phyloP scores from a whole-genome alignment of 2,797 vertebrate genomes.

The Gambusia yucatana region DNA sequence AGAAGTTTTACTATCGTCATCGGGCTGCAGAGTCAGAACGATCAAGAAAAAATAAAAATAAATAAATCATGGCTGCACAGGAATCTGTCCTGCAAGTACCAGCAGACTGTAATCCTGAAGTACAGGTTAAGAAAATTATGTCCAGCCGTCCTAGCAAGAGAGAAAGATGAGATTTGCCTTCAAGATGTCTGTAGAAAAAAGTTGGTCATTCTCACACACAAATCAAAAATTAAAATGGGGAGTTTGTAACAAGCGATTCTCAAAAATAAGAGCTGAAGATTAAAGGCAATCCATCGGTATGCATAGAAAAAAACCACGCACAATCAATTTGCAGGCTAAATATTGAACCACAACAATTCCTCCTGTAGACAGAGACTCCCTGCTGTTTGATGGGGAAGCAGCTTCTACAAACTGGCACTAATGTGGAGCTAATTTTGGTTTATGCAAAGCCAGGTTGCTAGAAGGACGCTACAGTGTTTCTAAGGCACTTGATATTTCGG shows the following conservation, averaged over 20 bases:
- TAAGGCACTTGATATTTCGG: conserved; percentile 53
- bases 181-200: neutral
- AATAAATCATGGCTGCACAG: neutral
- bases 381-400: conserved; percentile 51
- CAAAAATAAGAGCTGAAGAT: neutral
- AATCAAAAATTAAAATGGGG: neutral
- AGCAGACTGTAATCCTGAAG: neutral
- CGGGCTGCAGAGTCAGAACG: neutral
- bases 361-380: conserved; percentile 28
- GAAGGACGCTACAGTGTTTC: conserved; percentile 54
- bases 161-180: neutral
- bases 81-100: neutral
- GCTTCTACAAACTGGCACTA: conserved; percentile 63
- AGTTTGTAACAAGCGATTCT: conserved; percentile 1
- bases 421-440: conserved; percentile 64
- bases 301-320: conserved; percentile 5
- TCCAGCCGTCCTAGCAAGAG: neutral
- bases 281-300: conserved; percentile 11
- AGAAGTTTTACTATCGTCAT: neutral
- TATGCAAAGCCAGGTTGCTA: conserved; percentile 62
- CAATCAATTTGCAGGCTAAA: conserved; percentile 41
- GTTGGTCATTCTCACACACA: neutral
- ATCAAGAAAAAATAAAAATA: neutral
- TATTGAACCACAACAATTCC: conserved; percentile 45
- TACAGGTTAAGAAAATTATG: neutral